phyloP scores from a whole-genome alignment of 2,113 vertebrate genomes.

The Sylvilagus bachmani region DNA sequence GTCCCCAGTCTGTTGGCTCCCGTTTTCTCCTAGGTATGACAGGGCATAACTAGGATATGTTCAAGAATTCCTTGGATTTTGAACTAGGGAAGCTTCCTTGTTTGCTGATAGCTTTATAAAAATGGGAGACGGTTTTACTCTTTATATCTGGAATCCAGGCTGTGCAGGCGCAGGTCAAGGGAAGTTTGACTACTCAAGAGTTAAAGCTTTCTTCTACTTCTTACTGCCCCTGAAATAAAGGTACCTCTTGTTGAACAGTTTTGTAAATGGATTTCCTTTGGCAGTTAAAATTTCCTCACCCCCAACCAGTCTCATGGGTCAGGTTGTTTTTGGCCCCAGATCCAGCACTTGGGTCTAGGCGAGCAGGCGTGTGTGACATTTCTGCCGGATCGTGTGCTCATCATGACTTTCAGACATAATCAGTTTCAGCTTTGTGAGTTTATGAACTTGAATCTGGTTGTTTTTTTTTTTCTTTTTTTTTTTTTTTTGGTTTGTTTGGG shows the following conservation, averaged over 20 bases:
- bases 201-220: constrained; percentile 54
- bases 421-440: constrained; percentile 57
- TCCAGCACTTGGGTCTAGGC: not conserved
- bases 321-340: constrained; percentile 49
- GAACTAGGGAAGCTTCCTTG: not conserved
- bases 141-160: not conserved
- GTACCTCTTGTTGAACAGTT: constrained; percentile 32
- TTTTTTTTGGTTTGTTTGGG: not conserved
- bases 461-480: not conserved
- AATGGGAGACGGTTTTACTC: not conserved
- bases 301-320: constrained; percentile 10
- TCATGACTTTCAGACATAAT: not conserved
- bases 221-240: constrained; percentile 21
- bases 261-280: constrained; percentile 26
- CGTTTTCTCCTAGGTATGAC: not conserved
- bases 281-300: not conserved
- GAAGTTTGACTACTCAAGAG: not conserved
- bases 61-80: not conserved
- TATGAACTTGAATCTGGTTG: not conserved
- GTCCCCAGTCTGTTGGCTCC: not conserved
- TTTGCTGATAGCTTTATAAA: not conserved
- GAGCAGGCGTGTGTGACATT: accelerated
- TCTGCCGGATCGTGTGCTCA: not conserved
- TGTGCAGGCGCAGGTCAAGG: not conserved
- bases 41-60: not conserved